Percentiles rank a stretch among this genome's conserved stretches.
Conservation (phyloP, 2,888 invertebrate genomes). For the Nemotelus nigrinus region DNA sequence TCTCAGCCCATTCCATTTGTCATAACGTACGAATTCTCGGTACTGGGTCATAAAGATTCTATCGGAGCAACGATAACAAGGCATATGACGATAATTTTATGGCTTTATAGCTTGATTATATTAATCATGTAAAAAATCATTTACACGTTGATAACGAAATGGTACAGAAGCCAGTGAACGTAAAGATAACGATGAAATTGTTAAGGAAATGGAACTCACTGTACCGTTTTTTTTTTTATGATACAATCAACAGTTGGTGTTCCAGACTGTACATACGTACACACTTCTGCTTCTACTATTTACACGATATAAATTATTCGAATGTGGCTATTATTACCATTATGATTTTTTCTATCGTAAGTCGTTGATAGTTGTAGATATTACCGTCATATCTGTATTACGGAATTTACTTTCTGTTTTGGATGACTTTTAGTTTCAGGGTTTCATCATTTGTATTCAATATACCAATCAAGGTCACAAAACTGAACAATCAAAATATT, state of each 20-base stretch:
- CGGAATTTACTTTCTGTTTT: too few species aligned
- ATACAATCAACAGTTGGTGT: slow-evolving; percentile 29
- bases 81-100: slow-evolving; percentile 25
- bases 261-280: background rate
- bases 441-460: too few species aligned
- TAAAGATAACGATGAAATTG: slow-evolving; percentile 35
- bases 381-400: too few species aligned
- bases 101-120: slow-evolving; percentile 40
- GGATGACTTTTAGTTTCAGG: too few species aligned
- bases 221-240: background rate
- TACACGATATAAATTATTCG: background rate
- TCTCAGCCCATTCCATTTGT: too few species aligned
- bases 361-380: too few species aligned
- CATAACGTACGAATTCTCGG: too few species aligned
- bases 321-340: background rate
- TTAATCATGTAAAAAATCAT: slow-evolving; percentile 36
- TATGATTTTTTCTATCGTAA: slow-evolving; percentile 28
- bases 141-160: slow-evolving; percentile 35
- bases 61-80: slow-evolving; percentile 22
- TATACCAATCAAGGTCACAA: too few species aligned
- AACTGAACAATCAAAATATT: too few species aligned
- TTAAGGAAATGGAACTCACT: slow-evolving; percentile 28
- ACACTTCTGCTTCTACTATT: slow-evolving; percentile 9
- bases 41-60: slow-evolving; percentile 25
- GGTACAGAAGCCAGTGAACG: slow-evolving; percentile 41